Percentiles rank a stretch among this genome's conserved stretches.
Evolutionary conservation across 2,888 invertebrate genomes (phyloP).

Genomic region (Cremastobaeus sp.): DNA sequence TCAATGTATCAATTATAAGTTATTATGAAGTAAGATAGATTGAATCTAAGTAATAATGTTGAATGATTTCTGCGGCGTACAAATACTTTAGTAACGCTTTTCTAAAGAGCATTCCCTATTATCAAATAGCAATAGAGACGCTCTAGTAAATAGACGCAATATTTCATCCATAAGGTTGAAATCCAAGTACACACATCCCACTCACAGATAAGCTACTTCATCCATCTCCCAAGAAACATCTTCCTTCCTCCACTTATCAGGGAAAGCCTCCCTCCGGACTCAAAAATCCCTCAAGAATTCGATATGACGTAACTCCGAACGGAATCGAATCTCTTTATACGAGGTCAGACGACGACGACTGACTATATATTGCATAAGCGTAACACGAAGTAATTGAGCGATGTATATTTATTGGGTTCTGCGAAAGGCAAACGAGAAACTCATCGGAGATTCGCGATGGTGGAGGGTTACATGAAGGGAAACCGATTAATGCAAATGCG

Average conservation of each 20-base stretch:
- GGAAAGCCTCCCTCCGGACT: not conserved
- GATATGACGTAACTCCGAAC: slow-evolving; percentile 1
- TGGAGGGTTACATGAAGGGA: slow-evolving; percentile 49
- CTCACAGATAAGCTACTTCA: slow-evolving; percentile 44
- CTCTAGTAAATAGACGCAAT: slow-evolving; percentile 37
- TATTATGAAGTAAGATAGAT: no score
- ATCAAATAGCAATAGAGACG: slow-evolving; percentile 29
- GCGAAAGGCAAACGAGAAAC: slow-evolving; percentile 44
- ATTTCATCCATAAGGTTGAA: slow-evolving; percentile 44
- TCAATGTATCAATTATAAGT: no score
- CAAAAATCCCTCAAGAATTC: slow-evolving; percentile 32
- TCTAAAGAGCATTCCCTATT: slow-evolving; percentile 22
- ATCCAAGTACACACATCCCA: slow-evolving; percentile 40
- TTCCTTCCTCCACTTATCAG: slow-evolving; percentile 10
- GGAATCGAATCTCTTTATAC: slow-evolving; percentile 18
- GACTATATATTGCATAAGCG: slow-evolving; percentile 24
- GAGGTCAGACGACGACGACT: not conserved
- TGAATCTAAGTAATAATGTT: no score
- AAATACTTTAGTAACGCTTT: no score
- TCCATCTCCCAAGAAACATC: slow-evolving; percentile 21
- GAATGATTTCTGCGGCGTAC: no score
- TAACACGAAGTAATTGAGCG: slow-evolving; percentile 47
- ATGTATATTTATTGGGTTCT: slow-evolving; percentile 48
- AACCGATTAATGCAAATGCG: slow-evolving; percentile 60
- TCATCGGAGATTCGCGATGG: slow-evolving; percentile 50